These are phyloP conservation scores for Rhabditophanes sp. DNA, from an alignment of 2,888 invertebrate genomes.

Conservation along the genomic window DNA sequence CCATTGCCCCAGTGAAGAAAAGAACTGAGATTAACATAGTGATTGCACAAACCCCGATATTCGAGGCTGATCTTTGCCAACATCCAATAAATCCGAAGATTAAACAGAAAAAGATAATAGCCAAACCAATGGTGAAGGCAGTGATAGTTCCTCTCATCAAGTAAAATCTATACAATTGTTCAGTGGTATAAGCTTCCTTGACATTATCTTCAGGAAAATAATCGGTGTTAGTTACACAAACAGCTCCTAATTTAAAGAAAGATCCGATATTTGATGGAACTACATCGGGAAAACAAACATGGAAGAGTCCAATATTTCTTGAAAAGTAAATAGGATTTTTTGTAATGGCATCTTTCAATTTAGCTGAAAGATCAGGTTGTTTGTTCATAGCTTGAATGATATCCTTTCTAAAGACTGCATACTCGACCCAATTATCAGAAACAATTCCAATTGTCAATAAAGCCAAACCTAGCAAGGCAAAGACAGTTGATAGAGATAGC, in stretches of 20 bases:
- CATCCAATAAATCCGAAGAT: slow-evolving; percentile 90
- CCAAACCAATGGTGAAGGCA: slow-evolving; percentile 76
- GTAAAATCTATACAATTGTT: slow-evolving; percentile 20
- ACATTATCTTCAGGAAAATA: slow-evolving; percentile 22
- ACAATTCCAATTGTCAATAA: slow-evolving; percentile 81
- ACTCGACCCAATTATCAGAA: slow-evolving; percentile 88
- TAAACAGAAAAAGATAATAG: slow-evolving; percentile 77
- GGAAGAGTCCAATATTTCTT: slow-evolving; percentile 77
- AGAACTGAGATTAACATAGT: slow-evolving; percentile 17
- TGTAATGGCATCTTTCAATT: slow-evolving; percentile 52
- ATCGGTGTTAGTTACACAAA: slow-evolving; percentile 26
- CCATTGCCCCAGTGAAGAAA: too few relatives aligned
- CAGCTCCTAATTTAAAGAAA: slow-evolving; percentile 22
- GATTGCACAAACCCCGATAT: too few relatives aligned
- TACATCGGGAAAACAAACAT: slow-evolving; percentile 82
- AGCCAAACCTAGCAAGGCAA: slow-evolving; percentile 81
- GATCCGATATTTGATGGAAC: slow-evolving; percentile 52
- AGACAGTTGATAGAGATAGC: slow-evolving; percentile 81
- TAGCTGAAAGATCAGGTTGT: slow-evolving; percentile 28
- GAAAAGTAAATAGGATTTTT: slow-evolving; percentile 74
- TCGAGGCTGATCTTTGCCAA: slow-evolving; percentile 82
- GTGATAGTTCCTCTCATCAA: slow-evolving; percentile 84
- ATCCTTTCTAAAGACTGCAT: slow-evolving; percentile 56
- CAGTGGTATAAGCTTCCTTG: slow-evolving; percentile 15
- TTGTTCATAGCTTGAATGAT: slow-evolving; percentile 30